Base-by-base conservation (phyloP, 2,113 vertebrate genomes). In the Albula goreensis region DNA sequence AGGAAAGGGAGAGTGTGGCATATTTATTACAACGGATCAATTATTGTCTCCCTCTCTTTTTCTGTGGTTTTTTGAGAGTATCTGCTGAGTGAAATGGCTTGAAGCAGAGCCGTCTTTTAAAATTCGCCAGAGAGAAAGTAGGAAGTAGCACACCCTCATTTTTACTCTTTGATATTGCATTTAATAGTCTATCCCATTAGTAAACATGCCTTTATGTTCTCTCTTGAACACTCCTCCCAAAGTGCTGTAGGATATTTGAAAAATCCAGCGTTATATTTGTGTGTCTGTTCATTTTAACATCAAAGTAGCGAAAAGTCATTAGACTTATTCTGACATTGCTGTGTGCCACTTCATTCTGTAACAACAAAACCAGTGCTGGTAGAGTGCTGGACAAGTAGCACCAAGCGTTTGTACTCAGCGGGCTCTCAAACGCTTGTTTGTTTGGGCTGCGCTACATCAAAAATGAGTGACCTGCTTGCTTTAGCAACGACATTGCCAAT, bases 401-500 rank as follows among this genome's bases (percentile, higher is more conserved):
- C 4, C 57, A 10, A 66, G 22, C 48, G 22, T n/a, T 17, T 57
- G 53, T 15, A 22, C 13, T 53, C 12, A 48, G 81, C 9, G 10
- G 31, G 15, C 8, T n/a, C 17, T 22, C 41, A 1, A 79, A 19
- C 78, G 17, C 13, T 17, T 12, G n/a, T 25, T 79, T 50, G 66
- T 10, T 85, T 89, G 60, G 85, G 17, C 83, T 82, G 41, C 13
- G 82, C 86, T 84, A 52, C 22, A 86, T 87, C 84, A 88, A 83
- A 41, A 87, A 7, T 3, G 86, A 89, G 88, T 86, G 87, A 87
- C 89, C 85, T 80, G 60, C 78, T 88, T 85, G 90, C 90, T 82
- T 86, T 87, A 87, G 89, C 82, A 88, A 90, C 91, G 91, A 93
- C 94, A 92, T 88, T 93, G 91, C 91, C 94, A 93, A 92, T 94